Percentiles rank a stretch among this genome's conserved stretches.
phyloP scores from a whole-genome alignment of 2,113 vertebrate species.

The Gallinago undulata region DNA sequence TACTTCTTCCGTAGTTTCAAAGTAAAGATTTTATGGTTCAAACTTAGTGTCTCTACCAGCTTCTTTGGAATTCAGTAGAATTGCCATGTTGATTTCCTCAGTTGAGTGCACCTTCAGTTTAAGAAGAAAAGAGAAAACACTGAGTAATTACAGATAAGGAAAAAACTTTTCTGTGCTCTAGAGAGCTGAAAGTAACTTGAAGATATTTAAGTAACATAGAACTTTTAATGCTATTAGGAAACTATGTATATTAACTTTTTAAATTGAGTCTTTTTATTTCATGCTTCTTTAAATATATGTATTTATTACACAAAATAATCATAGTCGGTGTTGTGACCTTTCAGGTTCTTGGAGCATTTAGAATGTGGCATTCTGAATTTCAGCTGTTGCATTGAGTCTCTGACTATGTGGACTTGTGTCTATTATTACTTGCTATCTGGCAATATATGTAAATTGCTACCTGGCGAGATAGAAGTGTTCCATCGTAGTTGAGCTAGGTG shows the following conservation, averaged over 20 bases:
- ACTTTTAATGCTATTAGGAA: neutral
- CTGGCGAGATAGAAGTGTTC: neutral
- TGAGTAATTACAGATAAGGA: neutral
- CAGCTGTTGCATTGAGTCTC: neutral
- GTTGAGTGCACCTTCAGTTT: neutral
- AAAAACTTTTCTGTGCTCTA: neutral
- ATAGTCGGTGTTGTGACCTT: neutral
- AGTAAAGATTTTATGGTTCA: neutral
- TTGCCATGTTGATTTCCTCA: neutral
- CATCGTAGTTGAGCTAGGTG: neutral
- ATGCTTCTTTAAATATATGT: neutral
- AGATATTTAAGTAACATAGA: neutral
- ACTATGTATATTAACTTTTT: neutral
- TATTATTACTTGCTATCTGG: neutral
- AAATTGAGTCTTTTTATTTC: neutral
- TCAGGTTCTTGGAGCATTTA: neutral
- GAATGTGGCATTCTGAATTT: neutral
- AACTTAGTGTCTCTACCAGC: neutral
- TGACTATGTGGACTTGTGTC: fast-evolving
- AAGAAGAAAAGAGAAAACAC: neutral
- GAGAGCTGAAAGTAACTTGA: neutral
- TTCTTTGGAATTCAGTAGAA: neutral
- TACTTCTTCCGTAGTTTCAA: neutral
- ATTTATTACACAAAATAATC: neutral
- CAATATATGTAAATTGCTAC: neutral